Percentiles rank a stretch among this genome's conserved stretches.
Conservation (phyloP, 2,888 invertebrate species). For the Gibbula magus region DNA sequence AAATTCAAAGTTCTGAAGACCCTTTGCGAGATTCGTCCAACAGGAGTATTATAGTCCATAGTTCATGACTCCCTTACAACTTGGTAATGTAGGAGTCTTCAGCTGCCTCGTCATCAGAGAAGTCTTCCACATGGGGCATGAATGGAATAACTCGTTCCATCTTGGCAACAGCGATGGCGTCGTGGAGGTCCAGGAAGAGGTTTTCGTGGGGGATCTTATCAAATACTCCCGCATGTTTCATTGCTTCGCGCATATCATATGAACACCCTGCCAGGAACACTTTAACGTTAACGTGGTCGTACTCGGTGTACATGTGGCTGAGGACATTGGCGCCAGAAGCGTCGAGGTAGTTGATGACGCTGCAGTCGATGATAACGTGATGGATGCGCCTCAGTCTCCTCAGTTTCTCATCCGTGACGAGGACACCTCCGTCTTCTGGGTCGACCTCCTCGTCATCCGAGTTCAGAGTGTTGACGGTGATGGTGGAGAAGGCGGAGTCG, state of each 20-base stretch:
- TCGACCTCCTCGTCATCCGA: slow-evolving; percentile 48
- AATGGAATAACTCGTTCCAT: slow-evolving; percentile 52
- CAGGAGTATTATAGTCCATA: no score
- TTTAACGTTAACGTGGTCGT: slow-evolving; percentile 64
- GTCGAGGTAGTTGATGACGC: slow-evolving; percentile 65
- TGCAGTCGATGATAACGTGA: slow-evolving; percentile 65
- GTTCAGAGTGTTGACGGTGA: slow-evolving; percentile 22
- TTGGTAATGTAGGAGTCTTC: slow-evolving; percentile 65
- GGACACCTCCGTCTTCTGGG: slow-evolving; percentile 59
- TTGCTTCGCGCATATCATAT: slow-evolving; percentile 54
- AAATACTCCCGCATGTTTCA: slow-evolving; percentile 61
- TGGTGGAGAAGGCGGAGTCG: slow-evolving; percentile 31
- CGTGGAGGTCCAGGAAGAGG: slow-evolving; percentile 59
- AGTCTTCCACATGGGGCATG: slow-evolving; percentile 54
- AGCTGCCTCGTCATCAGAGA: slow-evolving; percentile 63
- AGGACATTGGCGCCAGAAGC: slow-evolving; percentile 67
- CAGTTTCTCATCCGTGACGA: slow-evolving; percentile 60
- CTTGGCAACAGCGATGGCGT: slow-evolving; percentile 62
- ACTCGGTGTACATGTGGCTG: slow-evolving; percentile 63
- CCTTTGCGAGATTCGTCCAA: no score
- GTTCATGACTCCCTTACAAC: slow-evolving; percentile 32
- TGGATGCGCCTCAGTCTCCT: slow-evolving; percentile 59
- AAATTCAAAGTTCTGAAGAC: no score
- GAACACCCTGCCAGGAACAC: slow-evolving; percentile 61
- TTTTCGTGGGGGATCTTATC: slow-evolving; percentile 60